Evolutionary conservation across 2,888 invertebrate genomes (phyloP), one percentile per base, ranked within the genome.

Genomic region (Gerosis bhagava): DNA sequence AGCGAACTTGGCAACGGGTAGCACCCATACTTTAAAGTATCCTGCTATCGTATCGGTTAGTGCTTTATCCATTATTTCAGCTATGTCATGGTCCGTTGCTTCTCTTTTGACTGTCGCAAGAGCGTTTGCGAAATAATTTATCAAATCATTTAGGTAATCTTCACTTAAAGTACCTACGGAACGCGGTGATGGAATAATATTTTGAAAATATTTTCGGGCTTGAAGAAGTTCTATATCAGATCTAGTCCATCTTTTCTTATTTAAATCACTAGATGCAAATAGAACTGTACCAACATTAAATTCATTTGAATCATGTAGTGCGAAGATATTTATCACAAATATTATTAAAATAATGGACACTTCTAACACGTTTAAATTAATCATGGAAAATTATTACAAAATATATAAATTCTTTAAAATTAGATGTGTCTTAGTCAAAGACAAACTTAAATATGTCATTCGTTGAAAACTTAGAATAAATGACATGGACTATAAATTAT

Each of bases 1-100:
- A 0, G 91, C 87, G 34, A 89, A 82, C 60, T 91, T 92, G 0
- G 91, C 89, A 0, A 91, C 68, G 0, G 94, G 93, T 7, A 93
- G 62, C 6, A 92, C 79, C 67, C 90, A 90, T 32, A 86, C 78
- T 60, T 91, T 90, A 15, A 94, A 70, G 61, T 92, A 93, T 8
- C 93, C 93, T 25, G 93, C 93, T 57, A 90, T 58, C 29, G 74
- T 76, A 56, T 90, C 91, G 4, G 88, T 88, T 0, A 90, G 67
- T 1, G 91, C 86, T 45, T 62, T 59, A 3, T 73, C 74, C 65
- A 87, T 58, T 1, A 80, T 63, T 4, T 52, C 61, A 13, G 68
- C 61, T 1, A 63, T 48, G 50, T 65, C 62, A 3, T 51, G 16
- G 32, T 59, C 69, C 1, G 13, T 31, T 1, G 73, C 62, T 55